Evolutionary conservation across 2,797 vertebrate species (phyloP).

Genomic region (Chiroxiphia lanceolata): DNA sequence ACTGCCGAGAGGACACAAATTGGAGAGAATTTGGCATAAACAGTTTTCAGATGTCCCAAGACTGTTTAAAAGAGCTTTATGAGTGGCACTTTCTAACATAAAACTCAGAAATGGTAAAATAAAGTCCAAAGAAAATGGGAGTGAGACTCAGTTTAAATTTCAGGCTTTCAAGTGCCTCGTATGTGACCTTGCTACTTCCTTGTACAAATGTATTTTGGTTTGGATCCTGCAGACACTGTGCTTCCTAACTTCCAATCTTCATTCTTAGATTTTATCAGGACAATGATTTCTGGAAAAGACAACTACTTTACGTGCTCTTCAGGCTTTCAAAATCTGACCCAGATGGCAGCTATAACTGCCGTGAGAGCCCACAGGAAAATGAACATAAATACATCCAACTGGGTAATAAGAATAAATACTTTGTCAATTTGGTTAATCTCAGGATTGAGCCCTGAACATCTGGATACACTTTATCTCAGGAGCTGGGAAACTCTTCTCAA

Average conservation of each 20-base stretch:
- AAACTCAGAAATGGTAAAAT: background rate
- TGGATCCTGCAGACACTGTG: background rate
- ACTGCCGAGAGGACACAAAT: background rate
- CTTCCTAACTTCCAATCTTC: background rate
- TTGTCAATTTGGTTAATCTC: slow-evolving; percentile 3
- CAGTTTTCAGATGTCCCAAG: background rate
- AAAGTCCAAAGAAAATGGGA: background rate
- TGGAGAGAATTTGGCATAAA: background rate
- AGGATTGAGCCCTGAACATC: slow-evolving; percentile 8
- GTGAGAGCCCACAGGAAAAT: background rate
- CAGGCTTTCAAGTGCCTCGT: background rate
- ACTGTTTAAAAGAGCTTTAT: background rate
- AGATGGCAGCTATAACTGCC: background rate
- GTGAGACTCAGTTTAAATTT: background rate
- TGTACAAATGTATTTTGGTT: background rate
- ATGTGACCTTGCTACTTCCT: background rate
- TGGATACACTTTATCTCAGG: slow-evolving; percentile 27
- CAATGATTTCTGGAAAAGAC: background rate
- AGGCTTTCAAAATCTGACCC: background rate
- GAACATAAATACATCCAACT: background rate
- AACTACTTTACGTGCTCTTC: background rate
- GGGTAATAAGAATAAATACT: slow-evolving; percentile 8
- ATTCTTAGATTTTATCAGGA: background rate
- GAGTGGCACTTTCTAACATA: background rate
- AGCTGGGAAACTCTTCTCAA: background rate